These are phyloP conservation scores for Seriola quinqueradiata DNA, from an alignment of 2,113 vertebrate species.

Conservation along the genomic window DNA sequence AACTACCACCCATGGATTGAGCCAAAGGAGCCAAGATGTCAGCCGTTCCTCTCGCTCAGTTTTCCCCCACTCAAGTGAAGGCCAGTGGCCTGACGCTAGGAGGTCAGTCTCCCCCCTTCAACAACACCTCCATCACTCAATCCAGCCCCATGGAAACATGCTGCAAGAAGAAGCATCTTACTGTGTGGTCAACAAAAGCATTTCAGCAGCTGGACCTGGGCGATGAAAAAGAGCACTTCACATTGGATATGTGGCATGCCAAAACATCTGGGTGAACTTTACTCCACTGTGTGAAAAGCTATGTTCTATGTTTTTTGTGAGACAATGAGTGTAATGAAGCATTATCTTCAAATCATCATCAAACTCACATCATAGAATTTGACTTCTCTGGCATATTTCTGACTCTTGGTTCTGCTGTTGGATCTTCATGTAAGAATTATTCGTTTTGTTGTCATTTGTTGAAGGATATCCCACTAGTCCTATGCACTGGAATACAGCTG, in stretches of 20 bases:
- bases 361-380: not conserved
- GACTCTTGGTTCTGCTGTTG: not conserved
- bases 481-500: not conserved
- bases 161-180: slow-evolving; percentile 51
- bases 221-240: slow-evolving; percentile 57
- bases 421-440: not conserved
- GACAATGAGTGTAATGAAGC: slow-evolving; percentile 1
- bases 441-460: not conserved
- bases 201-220: slow-evolving; percentile 56
- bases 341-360: not conserved
- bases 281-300: slow-evolving; percentile 37
- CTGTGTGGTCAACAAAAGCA: slow-evolving; percentile 73
- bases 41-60: slow-evolving; percentile 59
- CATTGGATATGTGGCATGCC: slow-evolving; percentile 49
- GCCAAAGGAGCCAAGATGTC: slow-evolving; percentile 63
- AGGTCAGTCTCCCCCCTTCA: slow-evolving; percentile 53
- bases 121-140: slow-evolving; percentile 35
- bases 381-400: not conserved
- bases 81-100: slow-evolving; percentile 63
- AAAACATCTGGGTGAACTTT: slow-evolving; percentile 67
- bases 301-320: slow-evolving; percentile 50
- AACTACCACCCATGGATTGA: slow-evolving; percentile 69
- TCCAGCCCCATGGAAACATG: slow-evolving; percentile 53
- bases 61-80: slow-evolving; percentile 65
- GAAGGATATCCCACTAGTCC: not conserved